Base-by-base conservation (phyloP, 2,797 vertebrate genomes). In the Spondyliosoma cantharus region DNA sequence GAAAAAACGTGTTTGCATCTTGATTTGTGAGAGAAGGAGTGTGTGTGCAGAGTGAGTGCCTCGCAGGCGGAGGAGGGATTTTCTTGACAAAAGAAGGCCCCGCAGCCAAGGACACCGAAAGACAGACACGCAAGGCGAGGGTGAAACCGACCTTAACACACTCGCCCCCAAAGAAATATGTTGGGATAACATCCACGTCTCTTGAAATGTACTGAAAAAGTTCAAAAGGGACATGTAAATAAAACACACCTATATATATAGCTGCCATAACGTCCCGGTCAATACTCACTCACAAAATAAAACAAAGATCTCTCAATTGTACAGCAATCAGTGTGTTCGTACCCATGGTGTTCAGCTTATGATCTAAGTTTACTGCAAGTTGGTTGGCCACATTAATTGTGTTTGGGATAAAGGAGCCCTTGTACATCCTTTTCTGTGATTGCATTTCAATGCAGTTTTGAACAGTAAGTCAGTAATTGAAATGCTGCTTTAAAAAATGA, bases 1-100 rank as follows among this genome's bases (percentile, higher is more conserved):
- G 27, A 74, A 82, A 82, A 71, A 37, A 2, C 71, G 64, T 58
- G 63, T 75, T 67, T 82, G 45, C 46, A 52, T 75, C 48, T 54
- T 58, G 22, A 49, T 29, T 71, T 48, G 27, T 16, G 11, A 48
- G 37, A 61, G 6, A 53, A 59, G 7, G 12, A 14, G 12, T 54
- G 43, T 37, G 32, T 48, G n/a, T 59, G 2, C 37, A 37, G 45
- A 24, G 56, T 62, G 25, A 67, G 54, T 57, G 74, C 58, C 64
- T 78, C 27, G 19, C 48, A 54, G 60, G 62, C 52, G 32, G 60
- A 25, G 7, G 22, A 76, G 58, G 20, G 53, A 59, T 64, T 70
- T 71, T 74, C 63, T 49, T 43, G 14, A 78, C 37, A 37, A 37
- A 37, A 53, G 54, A 76, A 70, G 45, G 62, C 68, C 37, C 37